Conservation (phyloP, 2,888 invertebrate species). For the Chrysopilus asiliformis region DNA sequence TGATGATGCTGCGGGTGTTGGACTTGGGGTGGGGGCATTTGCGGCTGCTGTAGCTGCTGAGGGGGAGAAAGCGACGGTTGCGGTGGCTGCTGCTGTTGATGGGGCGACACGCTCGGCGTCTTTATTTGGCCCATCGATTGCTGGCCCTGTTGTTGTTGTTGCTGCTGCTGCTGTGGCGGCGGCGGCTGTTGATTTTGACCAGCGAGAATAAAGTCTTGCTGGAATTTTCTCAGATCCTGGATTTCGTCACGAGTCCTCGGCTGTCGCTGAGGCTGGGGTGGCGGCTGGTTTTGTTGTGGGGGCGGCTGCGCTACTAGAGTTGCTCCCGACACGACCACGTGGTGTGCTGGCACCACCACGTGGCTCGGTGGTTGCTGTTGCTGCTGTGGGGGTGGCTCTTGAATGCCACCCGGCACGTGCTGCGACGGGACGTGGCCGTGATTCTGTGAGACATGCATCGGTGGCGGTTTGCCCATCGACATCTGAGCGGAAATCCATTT, state of each 20-base stretch:
- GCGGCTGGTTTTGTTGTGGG: slow-evolving; percentile 19
- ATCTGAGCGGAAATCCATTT: slow-evolving; percentile 11
- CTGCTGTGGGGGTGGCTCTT: slow-evolving; percentile 12
- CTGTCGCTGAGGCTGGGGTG: slow-evolving; percentile 27
- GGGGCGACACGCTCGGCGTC: slow-evolving; percentile 26
- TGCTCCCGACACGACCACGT: slow-evolving; percentile 6
- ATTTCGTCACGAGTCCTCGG: slow-evolving; percentile 29
- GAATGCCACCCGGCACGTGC: slow-evolving; percentile 16
- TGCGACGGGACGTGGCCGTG: slow-evolving; percentile 14
- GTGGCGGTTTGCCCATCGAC: slow-evolving; percentile 23
- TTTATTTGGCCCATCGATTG: slow-evolving; percentile 21
- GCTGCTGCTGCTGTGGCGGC: slow-evolving; percentile 23
- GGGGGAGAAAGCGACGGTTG: slow-evolving; percentile 20
- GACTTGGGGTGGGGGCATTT: slow-evolving; percentile 14
- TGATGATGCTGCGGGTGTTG: slow-evolving; percentile 7
- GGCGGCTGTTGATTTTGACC: slow-evolving; percentile 20
- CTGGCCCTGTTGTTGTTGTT: slow-evolving; percentile 21
- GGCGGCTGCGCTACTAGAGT: neutral
- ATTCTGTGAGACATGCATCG: slow-evolving; percentile 26
- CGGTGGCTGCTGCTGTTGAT: slow-evolving; percentile 25
- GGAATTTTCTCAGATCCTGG: slow-evolving; percentile 61
- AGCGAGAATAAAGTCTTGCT: slow-evolving; percentile 63
- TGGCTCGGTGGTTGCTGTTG: slow-evolving; percentile 7
- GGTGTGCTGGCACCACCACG: slow-evolving; percentile 12
- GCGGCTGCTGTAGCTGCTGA: slow-evolving; percentile 9